Evolutionary conservation across 2,113 vertebrate genomes (phyloP).

Genomic region (Pandion haliaetus): DNA sequence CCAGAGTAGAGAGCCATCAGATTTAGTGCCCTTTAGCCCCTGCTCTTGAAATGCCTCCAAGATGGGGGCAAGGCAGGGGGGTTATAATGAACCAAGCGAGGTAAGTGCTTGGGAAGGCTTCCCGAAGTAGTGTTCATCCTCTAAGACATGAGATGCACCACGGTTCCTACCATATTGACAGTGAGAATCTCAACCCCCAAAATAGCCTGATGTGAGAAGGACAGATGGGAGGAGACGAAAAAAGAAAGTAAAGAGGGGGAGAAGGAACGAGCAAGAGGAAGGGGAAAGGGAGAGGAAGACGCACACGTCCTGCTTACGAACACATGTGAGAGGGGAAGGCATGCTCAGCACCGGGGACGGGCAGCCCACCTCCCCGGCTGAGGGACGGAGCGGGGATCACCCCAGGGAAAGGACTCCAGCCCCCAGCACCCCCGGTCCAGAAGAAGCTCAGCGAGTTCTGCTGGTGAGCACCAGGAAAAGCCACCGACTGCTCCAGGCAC

Average conservation of each 20-base stretch:
- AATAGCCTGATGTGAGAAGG: slow-evolving; percentile 52
- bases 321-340: background rate
- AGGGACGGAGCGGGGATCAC: background rate
- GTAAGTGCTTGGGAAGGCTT: background rate
- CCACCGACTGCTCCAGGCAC: background rate
- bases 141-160: background rate
- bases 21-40: background rate
- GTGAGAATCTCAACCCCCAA: slow-evolving; percentile 33
- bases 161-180: background rate
- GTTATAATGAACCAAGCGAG: background rate
- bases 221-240: slow-evolving; percentile 51
- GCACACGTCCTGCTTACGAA: background rate
- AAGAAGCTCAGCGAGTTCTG: background rate
- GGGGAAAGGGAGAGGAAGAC: background rate
- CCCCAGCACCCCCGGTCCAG: background rate
- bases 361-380: background rate
- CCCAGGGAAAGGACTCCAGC: background rate
- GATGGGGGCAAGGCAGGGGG: background rate
- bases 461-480: background rate
- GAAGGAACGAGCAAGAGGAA: background rate
- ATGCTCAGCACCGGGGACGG: background rate
- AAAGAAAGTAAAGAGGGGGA: slow-evolving; percentile 54
- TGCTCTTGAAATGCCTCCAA: accelerated
- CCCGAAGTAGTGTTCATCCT: background rate
- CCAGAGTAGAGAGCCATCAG: background rate